A percentile compares a stretch with the other conserved stretches of the same genome.
Conservation (phyloP, 1,140 invertebrate genomes). For the Solenopsis fugax region DNA sequence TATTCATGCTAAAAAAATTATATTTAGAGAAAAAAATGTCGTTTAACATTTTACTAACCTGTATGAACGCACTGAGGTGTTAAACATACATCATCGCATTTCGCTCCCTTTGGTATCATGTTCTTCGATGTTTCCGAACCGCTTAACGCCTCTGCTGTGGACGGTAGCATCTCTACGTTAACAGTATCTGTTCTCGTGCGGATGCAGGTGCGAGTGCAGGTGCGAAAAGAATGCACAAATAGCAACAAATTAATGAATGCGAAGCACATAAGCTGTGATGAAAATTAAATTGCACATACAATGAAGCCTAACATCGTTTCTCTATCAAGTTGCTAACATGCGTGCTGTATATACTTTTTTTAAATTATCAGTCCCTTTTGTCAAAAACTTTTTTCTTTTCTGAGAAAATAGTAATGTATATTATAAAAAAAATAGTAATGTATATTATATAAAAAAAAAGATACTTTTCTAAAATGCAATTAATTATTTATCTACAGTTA, state of each 20-base stretch:
- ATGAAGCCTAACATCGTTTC: background rate
- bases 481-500: background rate
- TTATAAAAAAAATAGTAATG: too few species aligned
- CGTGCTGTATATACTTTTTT: background rate
- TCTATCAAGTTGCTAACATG: background rate
- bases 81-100: conserved; percentile 86
- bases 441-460: conserved; percentile 5
- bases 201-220: conserved; percentile 70
- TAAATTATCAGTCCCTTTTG: background rate
- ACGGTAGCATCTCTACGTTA: conserved; percentile 83
- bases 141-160: conserved; percentile 83
- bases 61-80: conserved; percentile 90
- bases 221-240: conserved; percentile 69
- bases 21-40: background rate
- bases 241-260: conserved; percentile 38
- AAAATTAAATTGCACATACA: conserved; percentile 21
- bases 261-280: conserved; percentile 39
- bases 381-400: background rate
- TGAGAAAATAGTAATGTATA: background rate
- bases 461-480: background rate
- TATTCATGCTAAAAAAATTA: background rate
- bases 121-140: conserved; percentile 69
- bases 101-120: conserved; percentile 64
- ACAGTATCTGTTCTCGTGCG: conserved; percentile 76
- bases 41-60: conserved; percentile 81